Base-by-base conservation (phyloP, 1,140 invertebrate genomes). In the Vanessa atalanta region DNA sequence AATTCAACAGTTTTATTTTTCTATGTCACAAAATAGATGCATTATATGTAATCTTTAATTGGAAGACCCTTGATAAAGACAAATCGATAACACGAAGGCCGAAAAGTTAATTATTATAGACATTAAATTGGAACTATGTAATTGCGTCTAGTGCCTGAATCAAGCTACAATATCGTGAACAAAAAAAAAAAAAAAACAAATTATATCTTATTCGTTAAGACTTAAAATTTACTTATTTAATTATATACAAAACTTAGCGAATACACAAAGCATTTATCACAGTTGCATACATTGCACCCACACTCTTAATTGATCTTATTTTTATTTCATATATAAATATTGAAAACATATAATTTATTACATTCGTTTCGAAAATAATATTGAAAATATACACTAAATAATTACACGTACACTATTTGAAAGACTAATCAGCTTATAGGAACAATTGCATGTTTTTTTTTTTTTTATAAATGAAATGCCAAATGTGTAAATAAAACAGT, bases 221-320 rank as follows among this genome's bases (percentile, higher is more conserved):
- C 57, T 61, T 23, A 47, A 47, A 65, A 20, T 48, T 65, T 20
- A 69, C 51, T 69, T 57, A 69, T 51, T 15, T 60, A 47, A 60
- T 55, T 69, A 69, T 69, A 57, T 69, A 69, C 66, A 69, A 60
- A 69, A 31, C 20, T 51, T 77, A 82, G 83, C 87, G 79, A 82
- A 84, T 86, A 84, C 83, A 89, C 88, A 89, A 85, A 87, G 85
- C 86, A 71, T 79, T 79, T 88, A 88, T 88, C 86, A 89, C 88
- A 89, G 88, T 83, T 86, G 78, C 83, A 89, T 83, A 86, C 82
- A 83, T 83, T 83, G 79, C 85, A 86, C 83, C 80, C 79, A 75
- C 71, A 78, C 73, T 31, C 47, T 64, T 73, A 73, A 72, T 67
- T 72, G 65, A 37, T 67, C 47, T 61, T 37, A 37, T 6, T 12